phyloP scores from a whole-genome alignment of 2,888 invertebrate genomes.

The Azorinus chamasolen region DNA sequence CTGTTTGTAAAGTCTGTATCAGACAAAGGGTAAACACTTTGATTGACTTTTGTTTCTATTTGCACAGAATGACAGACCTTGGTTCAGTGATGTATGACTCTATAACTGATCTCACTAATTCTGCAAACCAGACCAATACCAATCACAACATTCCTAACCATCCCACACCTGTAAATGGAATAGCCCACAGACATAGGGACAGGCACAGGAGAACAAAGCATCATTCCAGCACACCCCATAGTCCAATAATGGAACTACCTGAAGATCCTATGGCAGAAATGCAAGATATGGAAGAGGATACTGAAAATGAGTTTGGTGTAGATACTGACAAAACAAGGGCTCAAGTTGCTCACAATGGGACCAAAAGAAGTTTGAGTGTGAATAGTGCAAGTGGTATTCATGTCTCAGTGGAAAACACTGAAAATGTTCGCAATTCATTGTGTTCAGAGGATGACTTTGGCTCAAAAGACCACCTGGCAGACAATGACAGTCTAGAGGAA shows the following conservation, averaged over 20 bases:
- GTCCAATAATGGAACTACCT: conserved; percentile 43
- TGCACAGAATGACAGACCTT: conserved; percentile 87
- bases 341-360: background rate
- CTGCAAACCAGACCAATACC: background rate
- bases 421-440: conserved; percentile 32
- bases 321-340: background rate
- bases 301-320: no score
- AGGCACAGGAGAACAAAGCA: conserved; percentile 1
- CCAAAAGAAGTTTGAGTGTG: conserved; percentile 6
- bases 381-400: conserved; percentile 4
- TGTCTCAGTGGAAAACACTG: background rate
- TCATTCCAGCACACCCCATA: conserved; percentile 15
- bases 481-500: conserved; percentile 63
- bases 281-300: background rate
- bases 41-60: no score
- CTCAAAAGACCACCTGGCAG: conserved; percentile 56
- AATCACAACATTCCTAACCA: background rate
- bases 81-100: conserved; percentile 66
- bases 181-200: background rate
- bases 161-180: background rate
- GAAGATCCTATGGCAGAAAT: conserved; percentile 37
- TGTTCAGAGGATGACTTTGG: conserved; percentile 57
- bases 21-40: no score
- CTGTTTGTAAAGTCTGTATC: no score
- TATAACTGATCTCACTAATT: background rate